A percentile compares a stretch with the other conserved stretches of the same genome.
These are phyloP conservation scores for Tetragnatha versicolor DNA, from an alignment of 1,140 invertebrate species.

Conservation along the genomic window DNA sequence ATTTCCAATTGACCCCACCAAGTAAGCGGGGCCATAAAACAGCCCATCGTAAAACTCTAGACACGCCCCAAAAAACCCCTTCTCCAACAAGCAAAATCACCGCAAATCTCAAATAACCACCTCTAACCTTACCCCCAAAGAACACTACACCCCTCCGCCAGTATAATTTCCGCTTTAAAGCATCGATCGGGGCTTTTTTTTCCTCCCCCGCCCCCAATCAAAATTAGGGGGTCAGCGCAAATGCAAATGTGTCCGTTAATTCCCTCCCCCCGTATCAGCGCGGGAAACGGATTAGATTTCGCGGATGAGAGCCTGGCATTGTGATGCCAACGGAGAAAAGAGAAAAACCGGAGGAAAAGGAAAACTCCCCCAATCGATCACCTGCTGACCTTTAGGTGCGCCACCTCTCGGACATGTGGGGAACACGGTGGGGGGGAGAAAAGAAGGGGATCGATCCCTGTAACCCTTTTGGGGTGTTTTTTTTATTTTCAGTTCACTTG, in stretches of 20 bases:
- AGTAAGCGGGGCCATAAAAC: no score
- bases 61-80: no score
- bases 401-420: constrained; percentile 30
- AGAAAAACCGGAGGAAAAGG: constrained; percentile 21
- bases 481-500: neutral
- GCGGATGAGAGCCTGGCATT: constrained; percentile 31
- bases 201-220: no score
- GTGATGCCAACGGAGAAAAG: constrained; percentile 40
- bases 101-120: no score
- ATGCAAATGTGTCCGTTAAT: constrained; percentile 34
- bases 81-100: no score
- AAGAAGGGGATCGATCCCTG: neutral
- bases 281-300: constrained; percentile 41
- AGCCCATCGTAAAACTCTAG: no score
- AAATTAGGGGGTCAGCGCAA: neutral
- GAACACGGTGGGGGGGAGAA: constrained; percentile 9
- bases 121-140: no score
- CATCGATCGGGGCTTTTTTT: no score
- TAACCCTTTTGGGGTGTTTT: no score
- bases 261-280: constrained; percentile 23
- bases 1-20: no score
- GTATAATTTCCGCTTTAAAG: no score
- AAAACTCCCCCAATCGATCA: constrained; percentile 44
- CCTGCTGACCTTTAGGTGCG: constrained; percentile 40
- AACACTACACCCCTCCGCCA: no score